Evolutionary conservation across 2,113 vertebrate genomes (phyloP).

Genomic region (Hippocampus guttulatus): DNA sequence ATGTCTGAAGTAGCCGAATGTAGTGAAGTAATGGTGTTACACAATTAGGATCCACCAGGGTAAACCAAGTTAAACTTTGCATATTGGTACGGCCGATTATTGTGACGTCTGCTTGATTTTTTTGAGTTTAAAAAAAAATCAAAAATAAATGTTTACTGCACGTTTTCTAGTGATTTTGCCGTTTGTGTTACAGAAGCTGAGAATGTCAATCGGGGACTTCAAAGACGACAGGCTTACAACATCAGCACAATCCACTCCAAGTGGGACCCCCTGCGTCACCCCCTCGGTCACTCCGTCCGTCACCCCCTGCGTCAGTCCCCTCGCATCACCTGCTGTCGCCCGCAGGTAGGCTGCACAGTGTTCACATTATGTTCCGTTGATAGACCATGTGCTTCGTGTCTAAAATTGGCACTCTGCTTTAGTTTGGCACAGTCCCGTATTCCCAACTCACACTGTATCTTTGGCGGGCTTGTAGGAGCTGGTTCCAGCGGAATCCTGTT

Average conservation of each 20-base stretch:
- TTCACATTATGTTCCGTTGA: not conserved
- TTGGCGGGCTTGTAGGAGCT: slow-evolving; percentile 69
- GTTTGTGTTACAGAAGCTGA: slow-evolving; percentile 80
- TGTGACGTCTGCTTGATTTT: not conserved
- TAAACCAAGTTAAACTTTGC: no score
- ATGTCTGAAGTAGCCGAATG: not conserved
- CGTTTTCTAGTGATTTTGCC: not conserved
- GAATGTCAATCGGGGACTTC: slow-evolving; percentile 82
- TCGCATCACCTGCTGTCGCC: slow-evolving; percentile 81
- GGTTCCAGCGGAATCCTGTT: slow-evolving; percentile 81
- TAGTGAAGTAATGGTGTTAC: not conserved
- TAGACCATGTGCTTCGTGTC: not conserved
- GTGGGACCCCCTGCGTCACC: slow-evolving; percentile 73
- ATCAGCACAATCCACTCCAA: slow-evolving; percentile 86
- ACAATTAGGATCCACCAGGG: not conserved
- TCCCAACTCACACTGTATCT: slow-evolving; percentile 1
- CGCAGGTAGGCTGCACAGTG: slow-evolving; percentile 71
- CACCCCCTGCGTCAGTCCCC: slow-evolving; percentile 79
- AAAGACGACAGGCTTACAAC: slow-evolving; percentile 84
- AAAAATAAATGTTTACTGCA: not conserved
- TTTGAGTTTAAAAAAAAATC: no score
- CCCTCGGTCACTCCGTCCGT: slow-evolving; percentile 73
- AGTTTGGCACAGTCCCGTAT: not conserved
- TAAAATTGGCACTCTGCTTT: not conserved
- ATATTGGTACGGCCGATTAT: not conserved